These are phyloP conservation scores for Heterohyrax brucei DNA, from an alignment of 2,797 vertebrate species.

Conservation along the genomic window DNA sequence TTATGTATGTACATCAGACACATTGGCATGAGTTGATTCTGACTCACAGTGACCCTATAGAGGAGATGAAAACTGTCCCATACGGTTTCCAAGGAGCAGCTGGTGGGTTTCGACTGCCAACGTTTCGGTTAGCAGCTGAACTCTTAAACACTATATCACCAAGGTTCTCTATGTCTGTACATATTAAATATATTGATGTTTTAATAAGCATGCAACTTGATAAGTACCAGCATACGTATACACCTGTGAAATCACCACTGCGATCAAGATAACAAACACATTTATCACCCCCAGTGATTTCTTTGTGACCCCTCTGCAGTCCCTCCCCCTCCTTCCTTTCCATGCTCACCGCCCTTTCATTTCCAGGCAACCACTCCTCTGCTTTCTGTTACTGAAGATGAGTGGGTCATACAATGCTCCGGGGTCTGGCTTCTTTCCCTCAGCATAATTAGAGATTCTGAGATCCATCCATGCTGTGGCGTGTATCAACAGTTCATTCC, in stretches of 20 bases:
- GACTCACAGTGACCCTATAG: no score
- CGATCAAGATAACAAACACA: no score
- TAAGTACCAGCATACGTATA: neutral
- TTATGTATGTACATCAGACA: no score
- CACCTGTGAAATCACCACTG: neutral
- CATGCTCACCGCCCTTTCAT: neutral
- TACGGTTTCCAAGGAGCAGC: no score
- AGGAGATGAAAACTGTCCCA: no score
- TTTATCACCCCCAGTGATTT: no score
- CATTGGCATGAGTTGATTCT: no score
- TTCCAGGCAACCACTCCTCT: neutral
- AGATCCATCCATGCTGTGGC: neutral
- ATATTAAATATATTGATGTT: neutral
- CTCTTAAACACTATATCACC: no score
- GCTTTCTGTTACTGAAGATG: neutral
- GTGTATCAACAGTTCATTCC: neutral
- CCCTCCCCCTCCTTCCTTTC: neutral
- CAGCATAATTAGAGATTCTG: neutral
- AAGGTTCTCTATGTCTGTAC: no score
- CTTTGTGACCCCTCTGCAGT: neutral
- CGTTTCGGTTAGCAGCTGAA: no score
- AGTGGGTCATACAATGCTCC: rapidly evolving
- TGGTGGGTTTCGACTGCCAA: no score
- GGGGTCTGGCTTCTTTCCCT: neutral
- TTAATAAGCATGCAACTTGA: neutral